Percentiles rank a stretch among this genome's conserved stretches.
Evolutionary conservation across 2,113 vertebrate species (phyloP).

Genomic region (Microcebus jonahi): DNA sequence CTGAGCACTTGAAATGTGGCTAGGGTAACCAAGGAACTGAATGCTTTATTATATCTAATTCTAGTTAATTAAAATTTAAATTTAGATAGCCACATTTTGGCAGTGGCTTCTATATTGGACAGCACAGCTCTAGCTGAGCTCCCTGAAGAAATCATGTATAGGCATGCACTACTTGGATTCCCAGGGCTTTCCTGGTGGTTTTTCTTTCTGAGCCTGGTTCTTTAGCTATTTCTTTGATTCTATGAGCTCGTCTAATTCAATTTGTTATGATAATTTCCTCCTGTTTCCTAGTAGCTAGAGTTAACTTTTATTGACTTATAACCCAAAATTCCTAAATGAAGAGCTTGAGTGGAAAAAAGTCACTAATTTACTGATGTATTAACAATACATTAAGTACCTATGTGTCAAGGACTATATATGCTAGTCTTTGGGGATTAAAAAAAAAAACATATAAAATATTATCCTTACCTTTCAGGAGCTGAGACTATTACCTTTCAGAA

Average conservation of each 20-base stretch:
- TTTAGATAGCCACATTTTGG: background rate
- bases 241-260: background rate
- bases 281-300: background rate
- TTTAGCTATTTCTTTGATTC: background rate
- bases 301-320: background rate
- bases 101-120: background rate
- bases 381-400: background rate
- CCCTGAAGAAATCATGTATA: background rate
- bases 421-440: background rate
- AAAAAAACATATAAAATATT: background rate
- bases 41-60: conserved; percentile 24
- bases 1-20: background rate
- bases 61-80: conserved; percentile 8
- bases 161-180: background rate
- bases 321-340: background rate
- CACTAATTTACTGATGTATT: background rate
- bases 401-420: background rate
- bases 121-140: background rate
- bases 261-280: background rate
- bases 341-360: background rate
- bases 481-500: background rate
- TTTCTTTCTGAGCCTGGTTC: background rate
- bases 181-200: background rate
- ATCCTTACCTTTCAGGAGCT: background rate
- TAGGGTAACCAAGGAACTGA: background rate